phyloP scores from a whole-genome alignment of 2,888 invertebrate species.

The Eremobia ochroleuca region DNA sequence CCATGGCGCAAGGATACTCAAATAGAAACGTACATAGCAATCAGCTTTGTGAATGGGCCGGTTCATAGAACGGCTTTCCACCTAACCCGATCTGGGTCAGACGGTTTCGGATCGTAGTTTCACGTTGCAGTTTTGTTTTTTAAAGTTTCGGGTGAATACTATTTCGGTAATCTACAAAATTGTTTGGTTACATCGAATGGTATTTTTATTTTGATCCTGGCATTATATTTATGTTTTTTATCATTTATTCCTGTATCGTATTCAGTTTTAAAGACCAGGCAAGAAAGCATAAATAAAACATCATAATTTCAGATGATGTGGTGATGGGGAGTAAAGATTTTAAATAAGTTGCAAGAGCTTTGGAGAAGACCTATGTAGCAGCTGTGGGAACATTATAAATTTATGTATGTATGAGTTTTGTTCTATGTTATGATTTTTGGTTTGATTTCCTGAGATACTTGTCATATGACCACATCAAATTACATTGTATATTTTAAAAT shows the following conservation, averaged over 20 bases:
- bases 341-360: not conserved
- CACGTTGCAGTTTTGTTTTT: slow-evolving; percentile 31
- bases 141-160: not conserved
- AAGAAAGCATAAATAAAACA: not conserved
- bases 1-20: slow-evolving; percentile 54
- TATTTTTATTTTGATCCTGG: not conserved
- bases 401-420: not conserved
- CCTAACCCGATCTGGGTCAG: slow-evolving; percentile 60
- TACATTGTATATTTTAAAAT: not conserved
- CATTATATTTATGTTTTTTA: not conserved
- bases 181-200: slow-evolving; percentile 10
- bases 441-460: not conserved
- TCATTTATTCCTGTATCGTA: not conserved
- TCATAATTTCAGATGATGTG: not conserved
- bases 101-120: slow-evolving; percentile 16
- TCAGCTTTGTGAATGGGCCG: slow-evolving; percentile 65
- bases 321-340: no score
- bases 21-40: slow-evolving; percentile 64
- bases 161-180: not conserved
- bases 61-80: slow-evolving; percentile 60
- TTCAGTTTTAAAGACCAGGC: not conserved
- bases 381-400: no score
- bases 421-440: not conserved
- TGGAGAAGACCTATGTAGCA: no score
- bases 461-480: not conserved